phyloP scores from a whole-genome alignment of 2,113 vertebrate species.

The Podocnemis expansa region DNA sequence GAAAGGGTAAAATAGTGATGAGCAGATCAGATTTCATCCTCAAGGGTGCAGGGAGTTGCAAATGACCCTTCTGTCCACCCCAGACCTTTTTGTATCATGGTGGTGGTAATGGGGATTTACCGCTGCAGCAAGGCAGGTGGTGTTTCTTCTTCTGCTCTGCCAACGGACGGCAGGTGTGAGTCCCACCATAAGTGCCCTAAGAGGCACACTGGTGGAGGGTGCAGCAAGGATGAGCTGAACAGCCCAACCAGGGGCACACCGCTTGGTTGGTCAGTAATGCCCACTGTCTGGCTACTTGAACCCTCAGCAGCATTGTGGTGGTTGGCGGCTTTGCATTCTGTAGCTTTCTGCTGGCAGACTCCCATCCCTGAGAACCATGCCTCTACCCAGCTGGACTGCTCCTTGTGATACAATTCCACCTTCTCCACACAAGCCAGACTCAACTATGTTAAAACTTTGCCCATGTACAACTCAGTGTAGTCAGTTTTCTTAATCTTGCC shows the following conservation, averaged over 20 bases:
- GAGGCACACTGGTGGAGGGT: not conserved
- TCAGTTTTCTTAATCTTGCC: not conserved
- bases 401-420: not conserved
- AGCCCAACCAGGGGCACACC: not conserved
- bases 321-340: not conserved
- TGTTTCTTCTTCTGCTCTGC: not conserved
- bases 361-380: not conserved
- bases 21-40: not conserved
- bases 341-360: not conserved
- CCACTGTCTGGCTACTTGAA: not conserved
- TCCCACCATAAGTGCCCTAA: not conserved
- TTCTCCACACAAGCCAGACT: not conserved
- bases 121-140: not conserved
- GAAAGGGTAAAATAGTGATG: not conserved
- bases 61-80: not conserved
- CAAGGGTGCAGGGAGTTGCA: not conserved
- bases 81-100: not conserved
- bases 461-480: rapidly evolving
- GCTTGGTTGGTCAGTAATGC: not conserved
- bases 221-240: not conserved
- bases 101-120: not conserved
- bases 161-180: not conserved
- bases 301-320: not conserved
- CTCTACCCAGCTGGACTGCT: not conserved
- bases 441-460: not conserved